Base-by-base conservation (phyloP, 2,113 vertebrate species). In the Otus sunia region DNA sequence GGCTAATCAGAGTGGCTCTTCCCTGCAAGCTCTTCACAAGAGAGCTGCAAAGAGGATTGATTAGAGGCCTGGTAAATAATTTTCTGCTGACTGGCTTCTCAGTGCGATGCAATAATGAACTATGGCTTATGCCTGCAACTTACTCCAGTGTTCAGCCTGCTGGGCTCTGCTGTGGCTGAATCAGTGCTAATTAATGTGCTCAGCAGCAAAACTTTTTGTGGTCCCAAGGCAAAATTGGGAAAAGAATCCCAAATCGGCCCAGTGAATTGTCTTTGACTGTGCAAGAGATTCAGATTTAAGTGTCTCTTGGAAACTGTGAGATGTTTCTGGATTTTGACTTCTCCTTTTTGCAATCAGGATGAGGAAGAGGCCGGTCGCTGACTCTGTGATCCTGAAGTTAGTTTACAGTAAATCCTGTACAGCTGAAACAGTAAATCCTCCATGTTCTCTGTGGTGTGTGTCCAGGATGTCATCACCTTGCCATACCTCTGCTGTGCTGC, bases 391-490 rank as follows among this genome's bases (percentile, higher is more conserved):
- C 67, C 58, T 86, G 55, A 75, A 77, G 49, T 68, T 68, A 56
- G 45, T 62, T 58, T 86, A 41, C 17, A 21, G 14, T n/a, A n/a
- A n/a, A n/a, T n/a, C n/a, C n/a, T n/a, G n/a, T n/a, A n/a, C n/a
- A n/a, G 22, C 64, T 87, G 19, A 68, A 72, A 19, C 34, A 41
- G 41, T 62, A 93, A 69, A 92, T 95, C 32, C 47, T 75, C 30
- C 39, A 13, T 76, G 16, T 55, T 92, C 59, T 80, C 15, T 86
- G 27, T 90, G 77, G 6, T 47, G 15, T 47, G 47, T 58, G 64
- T 62, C 45, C 90, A 98, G 98, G 97, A 98, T 98, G 98, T 59
- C 93, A 50, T 59, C 60, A 73, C 64, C 19, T 53, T 82, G 89
- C 88, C 84, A 47, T 81, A 88, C 92, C 76, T 95, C 93, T 71